Conservation (phyloP, 2,797 vertebrate species). For the Ctenosaura bakeri region DNA sequence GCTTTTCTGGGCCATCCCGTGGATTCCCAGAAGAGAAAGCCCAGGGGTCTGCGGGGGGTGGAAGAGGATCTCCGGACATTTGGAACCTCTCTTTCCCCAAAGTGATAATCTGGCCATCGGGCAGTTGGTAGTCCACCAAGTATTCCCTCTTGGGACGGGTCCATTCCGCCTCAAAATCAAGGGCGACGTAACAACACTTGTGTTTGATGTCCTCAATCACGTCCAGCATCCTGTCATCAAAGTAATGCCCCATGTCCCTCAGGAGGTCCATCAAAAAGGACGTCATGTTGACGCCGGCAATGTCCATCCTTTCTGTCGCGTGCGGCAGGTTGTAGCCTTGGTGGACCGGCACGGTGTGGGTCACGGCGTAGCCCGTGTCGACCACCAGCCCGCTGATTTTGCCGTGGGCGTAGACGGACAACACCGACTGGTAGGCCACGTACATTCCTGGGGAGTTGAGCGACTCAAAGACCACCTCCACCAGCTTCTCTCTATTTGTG, state of each 20-base stretch:
- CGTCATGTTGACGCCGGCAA: constrained; percentile 69
- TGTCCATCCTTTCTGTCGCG: constrained; percentile 64
- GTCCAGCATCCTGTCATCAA: constrained; percentile 34
- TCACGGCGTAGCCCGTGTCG: constrained; percentile 62
- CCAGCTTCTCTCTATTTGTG: constrained; percentile 72
- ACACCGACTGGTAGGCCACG: constrained; percentile 63
- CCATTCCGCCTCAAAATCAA: constrained; percentile 44
- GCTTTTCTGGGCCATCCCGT: constrained; percentile 57
- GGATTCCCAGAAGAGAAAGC: constrained; percentile 53
- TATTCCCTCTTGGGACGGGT: constrained; percentile 11
- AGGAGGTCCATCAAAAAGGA: constrained; percentile 67
- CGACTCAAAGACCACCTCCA: constrained; percentile 69
- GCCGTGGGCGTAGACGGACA: constrained; percentile 70
- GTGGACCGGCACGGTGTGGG: constrained; percentile 66
- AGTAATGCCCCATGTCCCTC: constrained; percentile 2
- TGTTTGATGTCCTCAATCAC: constrained; percentile 65
- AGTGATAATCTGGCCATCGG: constrained; percentile 54
- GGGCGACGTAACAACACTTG: constrained; percentile 63
- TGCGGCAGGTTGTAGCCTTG: constrained; percentile 72
- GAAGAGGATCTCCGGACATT: constrained; percentile 72
- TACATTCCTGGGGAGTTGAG: constrained; percentile 59
- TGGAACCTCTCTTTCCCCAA: constrained; percentile 68
- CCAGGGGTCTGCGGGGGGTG: constrained; percentile 39
- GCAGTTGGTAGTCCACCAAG: constrained; percentile 53
- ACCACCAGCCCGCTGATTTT: constrained; percentile 69